phyloP scores from a whole-genome alignment of 2,888 invertebrate genomes.

The Muschampia plurimacula region DNA sequence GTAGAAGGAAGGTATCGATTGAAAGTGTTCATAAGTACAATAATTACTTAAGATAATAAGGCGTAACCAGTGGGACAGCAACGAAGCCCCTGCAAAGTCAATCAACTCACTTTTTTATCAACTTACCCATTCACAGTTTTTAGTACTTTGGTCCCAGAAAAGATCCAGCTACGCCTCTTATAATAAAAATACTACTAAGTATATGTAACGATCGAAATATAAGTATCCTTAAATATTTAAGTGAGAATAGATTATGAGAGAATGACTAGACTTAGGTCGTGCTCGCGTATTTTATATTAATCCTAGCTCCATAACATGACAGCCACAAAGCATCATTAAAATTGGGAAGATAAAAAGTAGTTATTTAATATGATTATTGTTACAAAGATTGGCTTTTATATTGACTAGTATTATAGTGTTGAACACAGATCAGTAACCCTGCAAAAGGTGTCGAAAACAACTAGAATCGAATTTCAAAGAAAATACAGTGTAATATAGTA shows the following conservation, averaged over 20 bases:
- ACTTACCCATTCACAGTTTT: conserved; percentile 55
- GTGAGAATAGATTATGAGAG: conserved; percentile 49
- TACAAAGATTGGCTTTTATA: conserved; percentile 40
- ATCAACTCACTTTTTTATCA: conserved; percentile 62
- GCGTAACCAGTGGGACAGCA: conserved; percentile 80
- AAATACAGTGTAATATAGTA: conserved; percentile 16
- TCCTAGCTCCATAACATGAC: conserved; percentile 20
- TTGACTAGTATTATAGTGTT: conserved; percentile 58
- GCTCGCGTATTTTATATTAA: conserved; percentile 34
- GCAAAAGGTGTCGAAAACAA: conserved; percentile 56
- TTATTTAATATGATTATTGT: background rate
- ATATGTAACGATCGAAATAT: conserved; percentile 21
- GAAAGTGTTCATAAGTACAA: conserved; percentile 45
- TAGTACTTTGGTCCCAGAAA: conserved; percentile 73
- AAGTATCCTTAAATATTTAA: conserved; percentile 51
- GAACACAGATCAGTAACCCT: conserved; percentile 70
- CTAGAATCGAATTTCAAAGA: conserved; percentile 40
- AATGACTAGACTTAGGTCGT: conserved; percentile 56
- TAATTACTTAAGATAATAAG: conserved; percentile 55
- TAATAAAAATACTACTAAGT: conserved; percentile 43
- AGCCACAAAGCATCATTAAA: conserved; percentile 28
- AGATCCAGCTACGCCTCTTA: conserved; percentile 77
- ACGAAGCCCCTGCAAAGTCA: conserved; percentile 55
- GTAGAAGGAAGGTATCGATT: conserved; percentile 74
- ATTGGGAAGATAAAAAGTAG: conserved; percentile 24